phyloP scores from a whole-genome alignment of 2,888 invertebrate genomes.

The Xylocampa areola region DNA sequence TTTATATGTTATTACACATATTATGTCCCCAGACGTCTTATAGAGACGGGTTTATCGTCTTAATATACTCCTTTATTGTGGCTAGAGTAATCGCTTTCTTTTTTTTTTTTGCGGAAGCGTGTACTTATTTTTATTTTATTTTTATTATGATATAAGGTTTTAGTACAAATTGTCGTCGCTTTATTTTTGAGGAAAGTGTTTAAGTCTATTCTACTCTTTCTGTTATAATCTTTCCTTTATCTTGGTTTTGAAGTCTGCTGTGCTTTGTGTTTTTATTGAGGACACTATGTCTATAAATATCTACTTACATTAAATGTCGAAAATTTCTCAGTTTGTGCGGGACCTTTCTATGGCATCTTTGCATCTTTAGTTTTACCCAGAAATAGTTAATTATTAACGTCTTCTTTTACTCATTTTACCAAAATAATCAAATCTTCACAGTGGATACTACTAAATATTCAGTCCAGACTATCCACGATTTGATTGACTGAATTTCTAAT shows the following conservation, averaged over 20 bases:
- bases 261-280: neutral
- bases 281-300: neutral
- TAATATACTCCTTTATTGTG: slow-evolving; percentile 57
- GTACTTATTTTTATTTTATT: slow-evolving; percentile 56
- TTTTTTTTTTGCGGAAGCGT: slow-evolving; percentile 41
- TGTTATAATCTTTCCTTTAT: slow-evolving; percentile 18
- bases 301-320: no score
- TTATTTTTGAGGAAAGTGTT: slow-evolving; percentile 40
- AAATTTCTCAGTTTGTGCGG: no score
- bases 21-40: slow-evolving; percentile 43
- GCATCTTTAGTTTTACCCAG: no score
- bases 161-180: slow-evolving; percentile 49
- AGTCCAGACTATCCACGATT: no score
- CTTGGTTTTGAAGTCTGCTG: neutral
- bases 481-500: no score
- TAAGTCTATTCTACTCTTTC: slow-evolving; percentile 29
- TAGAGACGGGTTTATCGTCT: slow-evolving; percentile 54
- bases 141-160: slow-evolving; percentile 52
- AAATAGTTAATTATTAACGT: no score
- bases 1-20: slow-evolving; percentile 59
- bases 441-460: no score
- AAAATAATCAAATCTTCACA: no score
- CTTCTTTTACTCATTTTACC: no score
- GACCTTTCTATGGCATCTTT: no score
- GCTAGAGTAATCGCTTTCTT: slow-evolving; percentile 52